Percentiles rank a stretch among this genome's conserved stretches.
Evolutionary conservation across 2,888 invertebrate species (phyloP).

Genomic region (Chrysolina oricalcia): DNA sequence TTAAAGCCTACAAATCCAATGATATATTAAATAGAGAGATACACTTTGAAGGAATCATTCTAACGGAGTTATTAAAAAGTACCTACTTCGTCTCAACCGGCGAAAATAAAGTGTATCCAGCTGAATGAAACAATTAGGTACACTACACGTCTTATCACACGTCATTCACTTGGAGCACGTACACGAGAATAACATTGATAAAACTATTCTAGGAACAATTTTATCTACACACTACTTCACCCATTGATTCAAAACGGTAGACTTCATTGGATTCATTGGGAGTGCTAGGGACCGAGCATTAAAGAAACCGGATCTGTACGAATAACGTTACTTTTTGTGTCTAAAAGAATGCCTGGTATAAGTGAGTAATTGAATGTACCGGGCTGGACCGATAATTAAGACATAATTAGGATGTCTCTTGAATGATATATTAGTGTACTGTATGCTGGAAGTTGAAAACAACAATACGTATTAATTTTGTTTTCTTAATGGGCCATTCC

Average conservation of each 20-base stretch:
- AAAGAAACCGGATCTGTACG: constrained; percentile 42
- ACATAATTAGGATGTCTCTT: background rate
- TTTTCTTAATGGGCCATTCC: background rate
- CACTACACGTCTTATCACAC: background rate
- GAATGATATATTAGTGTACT: background rate
- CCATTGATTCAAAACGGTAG: constrained; percentile 7
- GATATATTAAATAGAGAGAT: too few relatives aligned
- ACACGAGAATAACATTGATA: background rate
- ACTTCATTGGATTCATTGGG: background rate
- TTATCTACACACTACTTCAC: background rate
- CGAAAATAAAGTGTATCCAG: background rate
- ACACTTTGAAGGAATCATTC: background rate
- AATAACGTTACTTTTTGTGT: constrained; percentile 41
- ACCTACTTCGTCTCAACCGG: too few relatives aligned
- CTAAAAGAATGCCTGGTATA: constrained; percentile 21
- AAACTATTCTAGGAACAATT: background rate
- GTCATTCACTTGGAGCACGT: background rate
- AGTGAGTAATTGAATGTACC: constrained; percentile 22
- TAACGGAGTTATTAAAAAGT: too few relatives aligned
- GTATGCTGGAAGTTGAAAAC: background rate
- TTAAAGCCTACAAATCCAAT: too few relatives aligned
- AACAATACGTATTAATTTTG: too few relatives aligned
- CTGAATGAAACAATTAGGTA: background rate
- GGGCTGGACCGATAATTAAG: constrained; percentile 29
- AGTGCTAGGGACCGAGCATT: constrained; percentile 2